Evolutionary conservation across 2,888 invertebrate species (phyloP).

Genomic region (Neoaliturus tenellus): DNA sequence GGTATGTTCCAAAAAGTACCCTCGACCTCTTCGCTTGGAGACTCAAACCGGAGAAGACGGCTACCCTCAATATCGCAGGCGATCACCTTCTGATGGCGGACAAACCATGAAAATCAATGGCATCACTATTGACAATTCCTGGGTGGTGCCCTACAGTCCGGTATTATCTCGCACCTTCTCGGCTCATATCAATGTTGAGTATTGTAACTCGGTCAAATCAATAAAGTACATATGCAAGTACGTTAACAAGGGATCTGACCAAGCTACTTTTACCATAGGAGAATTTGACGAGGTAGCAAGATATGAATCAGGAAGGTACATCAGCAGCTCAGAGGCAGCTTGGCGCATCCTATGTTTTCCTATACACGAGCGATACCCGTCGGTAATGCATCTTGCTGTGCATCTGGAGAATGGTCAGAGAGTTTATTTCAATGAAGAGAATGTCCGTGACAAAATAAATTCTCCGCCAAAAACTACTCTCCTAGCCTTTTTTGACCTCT

Average conservation of each 20-base stretch:
- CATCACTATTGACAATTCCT: constrained; percentile 61
- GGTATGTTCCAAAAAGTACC: constrained; percentile 66
- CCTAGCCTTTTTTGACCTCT: constrained; percentile 27
- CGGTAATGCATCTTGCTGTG: constrained; percentile 14
- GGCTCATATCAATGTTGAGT: constrained; percentile 65
- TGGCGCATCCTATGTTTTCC: constrained; percentile 62
- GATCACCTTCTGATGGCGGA: constrained; percentile 37
- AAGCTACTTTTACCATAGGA: constrained; percentile 51
- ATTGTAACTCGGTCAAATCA: constrained; percentile 64
- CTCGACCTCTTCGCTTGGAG: constrained; percentile 62
- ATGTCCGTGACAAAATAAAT: background rate
- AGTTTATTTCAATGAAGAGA: constrained; percentile 10
- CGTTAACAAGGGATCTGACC: constrained; percentile 65
- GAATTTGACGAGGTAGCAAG: constrained; percentile 62
- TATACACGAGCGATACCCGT: constrained; percentile 42
- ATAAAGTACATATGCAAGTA: constrained; percentile 65
- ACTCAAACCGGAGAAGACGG: constrained; percentile 11
- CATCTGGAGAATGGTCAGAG: constrained; percentile 46
- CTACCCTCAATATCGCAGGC: constrained; percentile 54
- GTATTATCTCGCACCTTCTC: constrained; percentile 49
- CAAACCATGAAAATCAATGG: background rate
- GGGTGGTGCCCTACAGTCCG: constrained; percentile 62
- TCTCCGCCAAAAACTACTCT: constrained; percentile 38
- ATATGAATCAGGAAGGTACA: constrained; percentile 64
- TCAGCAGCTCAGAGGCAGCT: constrained; percentile 59